Evolutionary conservation across 2,888 invertebrate species (phyloP).

Genomic region (Andrena marginata): DNA sequence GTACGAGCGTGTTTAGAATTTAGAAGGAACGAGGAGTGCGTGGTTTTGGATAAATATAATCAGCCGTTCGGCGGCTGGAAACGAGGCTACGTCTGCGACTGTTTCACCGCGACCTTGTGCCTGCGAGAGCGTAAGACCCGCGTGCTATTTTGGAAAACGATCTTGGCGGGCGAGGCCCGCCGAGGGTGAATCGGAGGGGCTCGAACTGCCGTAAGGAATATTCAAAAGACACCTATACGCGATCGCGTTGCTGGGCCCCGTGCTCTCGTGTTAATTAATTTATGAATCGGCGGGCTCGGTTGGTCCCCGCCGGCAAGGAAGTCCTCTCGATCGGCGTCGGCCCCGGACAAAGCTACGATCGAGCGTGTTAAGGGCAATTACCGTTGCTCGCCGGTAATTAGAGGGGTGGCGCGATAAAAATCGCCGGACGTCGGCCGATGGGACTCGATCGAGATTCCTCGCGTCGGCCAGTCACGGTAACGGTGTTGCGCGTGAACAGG

Average conservation of each 20-base stretch:
- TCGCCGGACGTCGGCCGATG: conserved; percentile 26
- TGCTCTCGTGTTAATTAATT: conserved; percentile 46
- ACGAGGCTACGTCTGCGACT: conserved; percentile 11
- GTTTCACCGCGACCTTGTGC: conserved; percentile 30
- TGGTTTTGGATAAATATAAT: background rate
- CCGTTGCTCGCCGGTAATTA: conserved; percentile 53
- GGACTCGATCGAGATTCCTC: conserved; percentile 44
- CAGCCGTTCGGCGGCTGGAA: background rate
- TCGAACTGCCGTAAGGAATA: too few relatives aligned
- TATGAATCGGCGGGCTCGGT: conserved; percentile 1
- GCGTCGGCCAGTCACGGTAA: conserved; percentile 10
- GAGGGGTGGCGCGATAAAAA: conserved; percentile 46
- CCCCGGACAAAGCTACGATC: conserved; percentile 39
- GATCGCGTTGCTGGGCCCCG: background rate
- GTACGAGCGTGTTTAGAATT: too few relatives aligned
- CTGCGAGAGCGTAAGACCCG: background rate
- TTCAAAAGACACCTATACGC: background rate
- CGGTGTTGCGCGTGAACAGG: conserved; percentile 46
- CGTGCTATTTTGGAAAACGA: conserved; percentile 43
- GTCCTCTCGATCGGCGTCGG: background rate
- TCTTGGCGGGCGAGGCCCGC: too few relatives aligned
- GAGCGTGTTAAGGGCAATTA: conserved; percentile 53
- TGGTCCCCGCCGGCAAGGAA: background rate
- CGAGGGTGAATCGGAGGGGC: background rate
- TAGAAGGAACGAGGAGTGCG: background rate